Base-by-base conservation (phyloP, 2,113 vertebrate species). In the Phylloscopus trochilus region DNA sequence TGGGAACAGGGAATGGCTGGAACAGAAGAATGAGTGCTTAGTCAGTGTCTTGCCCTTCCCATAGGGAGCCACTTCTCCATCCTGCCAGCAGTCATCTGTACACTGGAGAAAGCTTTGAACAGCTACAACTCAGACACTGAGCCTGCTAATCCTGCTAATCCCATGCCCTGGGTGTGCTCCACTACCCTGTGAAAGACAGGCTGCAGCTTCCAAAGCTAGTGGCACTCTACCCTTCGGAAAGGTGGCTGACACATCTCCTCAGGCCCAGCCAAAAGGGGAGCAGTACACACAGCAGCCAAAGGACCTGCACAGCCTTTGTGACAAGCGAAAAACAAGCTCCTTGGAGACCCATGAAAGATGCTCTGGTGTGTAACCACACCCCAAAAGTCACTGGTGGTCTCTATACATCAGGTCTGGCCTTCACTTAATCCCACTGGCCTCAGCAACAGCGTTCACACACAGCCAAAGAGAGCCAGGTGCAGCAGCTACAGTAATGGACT, bases 61-160 rank as follows among this genome's bases (percentile, higher is more conserved):
- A n/a, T 0, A 11, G 59, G 46, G 49, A 93, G 21, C 23, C 52
- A 28, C 1, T 0, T 60, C 31, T 81, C 68, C 35, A 59, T 64
- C 22, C 63, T 85, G 47, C 46, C 55, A 59, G 70, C 59, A 83
- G 33, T 37, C 44, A 23, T 47, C 82, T 73, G 43, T 28, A 52
- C 37, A 2, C 52, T 52, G 78, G 24, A 55, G 70, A 56, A 94
- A 78, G 69, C 47, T 62, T 63, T 94, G 63, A 43, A 28, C 27
- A 70, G 70, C 82, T 70, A 63, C 52, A 74, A 3, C 46, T 68
- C 55, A 83, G 76, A 46, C 84, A 58, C 44, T 78, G 86, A 81
- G 83, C 51, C 86, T 4, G 2, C 75, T 93, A 89, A 96, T 96
- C 90, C 85, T 6, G 4, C 63, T 92, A 58, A 93, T 92, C 59